Evolutionary conservation across 2,113 vertebrate genomes (phyloP), one percentile per base, ranked within the genome.

Genomic region (Chitala chitala): DNA sequence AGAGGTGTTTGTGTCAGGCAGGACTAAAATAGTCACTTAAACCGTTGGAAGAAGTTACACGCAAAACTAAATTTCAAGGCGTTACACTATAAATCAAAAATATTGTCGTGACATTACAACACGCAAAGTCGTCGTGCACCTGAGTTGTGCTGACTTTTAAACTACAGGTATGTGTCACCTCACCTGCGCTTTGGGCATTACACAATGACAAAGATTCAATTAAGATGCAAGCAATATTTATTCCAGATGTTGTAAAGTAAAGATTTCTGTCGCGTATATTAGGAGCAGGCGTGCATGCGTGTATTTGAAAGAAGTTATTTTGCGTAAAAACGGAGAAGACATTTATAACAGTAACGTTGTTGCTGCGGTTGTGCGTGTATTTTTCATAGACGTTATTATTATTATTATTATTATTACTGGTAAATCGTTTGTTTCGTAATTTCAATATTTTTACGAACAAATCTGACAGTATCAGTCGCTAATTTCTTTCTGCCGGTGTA

Each of bases 401-500:
- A n/a, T n/a, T n/a, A n/a, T n/a, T n/a, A n/a, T n/a, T n/a, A n/a
- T n/a, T n/a, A n/a, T n/a, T n/a, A n/a, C n/a, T n/a, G n/a, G n/a
- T n/a, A n/a, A n/a, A n/a, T n/a, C n/a, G n/a, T n/a, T n/a, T n/a
- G n/a, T 40, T 4, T n/a, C 38, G 17, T 63, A 36, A 48, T 38
- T 40, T 17, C 20, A 6, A 40, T 17, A 46, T 46, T 53, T 51
- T 53, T 38, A 42, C 31, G 26, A 38, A 20, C 15, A 9, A 40
- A 42, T 51, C 7, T n/a, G n/a, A n/a, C 20, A 20, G 38, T 20
- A 42, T 22, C 40, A 17, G 1, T 26, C 4, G 42, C 26, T 20
- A 6, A 46, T 68, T 42, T 53, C 42, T 15, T 22, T 29, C 17
- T 82, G 76, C 56, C 84, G 76, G 82, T 80, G 81, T 86, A 78